A percentile compares a stretch with the other conserved stretches of the same genome.
These are phyloP conservation scores for Psilopsiagon aurifrons DNA, from an alignment of 2,113 vertebrate species.

Conservation along the genomic window DNA sequence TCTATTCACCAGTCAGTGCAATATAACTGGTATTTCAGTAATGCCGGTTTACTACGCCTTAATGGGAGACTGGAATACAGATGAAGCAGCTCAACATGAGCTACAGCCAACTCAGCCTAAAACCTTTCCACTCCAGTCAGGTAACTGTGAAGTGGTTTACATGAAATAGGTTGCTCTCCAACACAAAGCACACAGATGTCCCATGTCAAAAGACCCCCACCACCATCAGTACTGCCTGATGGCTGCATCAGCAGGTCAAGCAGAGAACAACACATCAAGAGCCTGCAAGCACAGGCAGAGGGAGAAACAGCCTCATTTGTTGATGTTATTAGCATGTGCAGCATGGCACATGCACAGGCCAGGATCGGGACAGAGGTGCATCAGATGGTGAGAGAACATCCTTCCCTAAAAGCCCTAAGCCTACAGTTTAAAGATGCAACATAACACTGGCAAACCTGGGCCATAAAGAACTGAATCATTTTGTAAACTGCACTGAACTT, in stretches of 20 bases:
- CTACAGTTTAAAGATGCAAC: neutral
- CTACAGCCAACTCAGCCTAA: neutral
- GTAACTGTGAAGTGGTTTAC: fast-evolving
- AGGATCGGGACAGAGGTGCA: fast-evolving
- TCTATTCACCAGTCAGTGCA: neutral
- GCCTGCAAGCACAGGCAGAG: neutral
- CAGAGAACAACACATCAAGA: neutral
- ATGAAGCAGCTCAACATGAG: neutral
- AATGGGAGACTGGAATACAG: neutral
- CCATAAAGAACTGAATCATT: neutral
- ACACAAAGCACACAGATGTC: neutral
- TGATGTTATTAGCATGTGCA: fast-evolving
- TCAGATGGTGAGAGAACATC: neutral
- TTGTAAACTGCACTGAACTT: neutral
- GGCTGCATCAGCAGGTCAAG: neutral
- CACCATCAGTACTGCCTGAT: neutral
- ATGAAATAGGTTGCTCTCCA: neutral
- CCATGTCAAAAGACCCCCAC: neutral
- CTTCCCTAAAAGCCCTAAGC: neutral
- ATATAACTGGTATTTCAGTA: neutral
- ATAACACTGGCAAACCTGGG: neutral
- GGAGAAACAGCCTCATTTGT: neutral
- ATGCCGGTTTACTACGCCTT: neutral
- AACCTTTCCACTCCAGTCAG: neutral
- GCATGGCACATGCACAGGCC: neutral